Conservation (phyloP, 2,888 invertebrate species). For the Cordilura impudica region DNA sequence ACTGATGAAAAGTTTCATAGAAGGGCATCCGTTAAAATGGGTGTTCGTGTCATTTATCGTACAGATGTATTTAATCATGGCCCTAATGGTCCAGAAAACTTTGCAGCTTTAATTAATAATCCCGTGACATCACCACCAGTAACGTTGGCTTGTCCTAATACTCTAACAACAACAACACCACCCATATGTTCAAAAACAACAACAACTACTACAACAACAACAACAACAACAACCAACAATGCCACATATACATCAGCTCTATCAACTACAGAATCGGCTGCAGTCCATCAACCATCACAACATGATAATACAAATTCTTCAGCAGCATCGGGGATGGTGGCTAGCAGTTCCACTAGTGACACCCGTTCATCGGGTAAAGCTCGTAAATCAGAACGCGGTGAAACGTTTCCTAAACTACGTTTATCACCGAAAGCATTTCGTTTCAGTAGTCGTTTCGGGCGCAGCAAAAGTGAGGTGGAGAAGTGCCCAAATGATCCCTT, state of each 20-base stretch:
- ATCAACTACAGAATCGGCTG: neutral
- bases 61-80: conserved; percentile 73
- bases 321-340: conserved; percentile 1
- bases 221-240: conserved; percentile 16
- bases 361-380: conserved; percentile 58
- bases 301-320: neutral
- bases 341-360: conserved; percentile 5
- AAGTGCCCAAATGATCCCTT: conserved; percentile 74
- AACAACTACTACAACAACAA: neutral
- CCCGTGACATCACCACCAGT: conserved; percentile 69
- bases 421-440: conserved; percentile 76
- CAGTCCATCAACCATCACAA: conserved; percentile 56
- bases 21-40: conserved; percentile 89
- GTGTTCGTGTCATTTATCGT: conserved; percentile 88
- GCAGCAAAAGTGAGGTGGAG: conserved; percentile 77
- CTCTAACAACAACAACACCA: neutral
- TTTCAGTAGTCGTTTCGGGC: conserved; percentile 76
- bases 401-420: conserved; percentile 76
- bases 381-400: conserved; percentile 74
- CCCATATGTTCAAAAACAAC: conserved; percentile 23
- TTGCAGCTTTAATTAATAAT: conserved; percentile 70
- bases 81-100: conserved; percentile 70
- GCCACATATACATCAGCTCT: neutral
- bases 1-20: conserved; percentile 90
- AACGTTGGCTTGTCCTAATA: conserved; percentile 52